Base-by-base conservation (phyloP, 2,888 invertebrate genomes). In the Noctua pronuba region DNA sequence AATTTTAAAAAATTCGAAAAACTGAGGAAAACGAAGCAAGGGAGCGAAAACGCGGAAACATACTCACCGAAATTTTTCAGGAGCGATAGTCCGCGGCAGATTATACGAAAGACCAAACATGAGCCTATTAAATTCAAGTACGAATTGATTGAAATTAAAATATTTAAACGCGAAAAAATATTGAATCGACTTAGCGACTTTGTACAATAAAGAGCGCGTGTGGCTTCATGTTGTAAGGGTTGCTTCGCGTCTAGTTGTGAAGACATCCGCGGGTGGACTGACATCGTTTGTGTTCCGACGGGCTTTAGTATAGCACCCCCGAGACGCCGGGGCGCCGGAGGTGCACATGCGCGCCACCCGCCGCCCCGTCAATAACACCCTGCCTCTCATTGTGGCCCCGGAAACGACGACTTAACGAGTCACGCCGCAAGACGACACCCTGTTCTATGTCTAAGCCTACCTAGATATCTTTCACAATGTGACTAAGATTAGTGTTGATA, bases 381-480 rank as follows among this genome's bases (percentile, higher is more conserved):
- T 92, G 91, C 94, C 94, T 94, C 95, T 93, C 94, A 93, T 92
- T 94, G 94, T 94, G 60, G 95, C 92, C 94, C 95, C 96, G 95
- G 96, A 96, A 96, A 95, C 94, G 93, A 93, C 91, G 93, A 94
- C 94, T 95, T 95, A 95, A 95, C 95, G 92, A 95, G 93, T 93
- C 93, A 91, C 93, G 93, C 94, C 95, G 93, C 94, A 94, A 94
- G 94, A 94, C 93, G 92, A 93, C 93, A 94, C 93, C 92, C 93
- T 89, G 88, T 87, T 88, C 88, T 83, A 84, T 87, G 88, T 89
- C 90, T 90, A 85, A 89, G 83, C 80, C 85, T 88, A 89, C 86
- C 89, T 87, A 89, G 86, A 90, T 91, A 88, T 83, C 85, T 77
- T 76, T 58, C 79, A 86, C 80, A 82, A 83, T 81, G 83, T 78